phyloP scores from a whole-genome alignment of 37 sponge, comb jelly and placozoan genomes.

The Crambe crambe region DNA sequence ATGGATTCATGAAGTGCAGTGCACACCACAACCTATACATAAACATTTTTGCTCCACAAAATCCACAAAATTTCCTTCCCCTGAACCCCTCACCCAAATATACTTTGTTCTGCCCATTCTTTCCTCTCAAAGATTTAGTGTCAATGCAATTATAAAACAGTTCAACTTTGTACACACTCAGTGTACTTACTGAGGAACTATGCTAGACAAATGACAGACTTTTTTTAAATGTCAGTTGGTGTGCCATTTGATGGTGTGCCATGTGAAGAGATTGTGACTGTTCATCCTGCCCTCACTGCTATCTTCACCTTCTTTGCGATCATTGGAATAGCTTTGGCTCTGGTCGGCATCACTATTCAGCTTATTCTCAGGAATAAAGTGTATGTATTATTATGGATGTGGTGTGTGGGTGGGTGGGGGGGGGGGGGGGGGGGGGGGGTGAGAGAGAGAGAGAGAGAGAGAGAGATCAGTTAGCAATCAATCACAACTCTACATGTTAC shows the following conservation, averaged over 20 bases:
- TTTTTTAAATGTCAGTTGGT: background rate
- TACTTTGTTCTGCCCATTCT: background rate
- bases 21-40: too few relatives aligned
- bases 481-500: too few relatives aligned
- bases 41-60: too few relatives aligned
- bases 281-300: constrained; percentile 8
- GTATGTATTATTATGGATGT: too few relatives aligned
- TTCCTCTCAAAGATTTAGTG: too few relatives aligned
- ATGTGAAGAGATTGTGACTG: constrained; percentile 19
- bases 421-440: too few relatives aligned
- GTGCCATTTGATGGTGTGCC: constrained; percentile 44
- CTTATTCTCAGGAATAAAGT: constrained; percentile 32
- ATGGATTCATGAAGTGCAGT: too few relatives aligned
- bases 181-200: too few relatives aligned
- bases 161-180: background rate
- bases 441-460: too few relatives aligned
- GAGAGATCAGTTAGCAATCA: too few relatives aligned
- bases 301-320: constrained; percentile 10
- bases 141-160: background rate
- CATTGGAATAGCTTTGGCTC: constrained; percentile 33
- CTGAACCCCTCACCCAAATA: background rate
- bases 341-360: constrained; percentile 24
- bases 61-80: background rate
- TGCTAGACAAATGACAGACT: too few relatives aligned
- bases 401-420: too few relatives aligned